These are phyloP conservation scores for Drosophila insularis DNA, from an alignment of 1,140 invertebrate genomes.

Conservation along the genomic window DNA sequence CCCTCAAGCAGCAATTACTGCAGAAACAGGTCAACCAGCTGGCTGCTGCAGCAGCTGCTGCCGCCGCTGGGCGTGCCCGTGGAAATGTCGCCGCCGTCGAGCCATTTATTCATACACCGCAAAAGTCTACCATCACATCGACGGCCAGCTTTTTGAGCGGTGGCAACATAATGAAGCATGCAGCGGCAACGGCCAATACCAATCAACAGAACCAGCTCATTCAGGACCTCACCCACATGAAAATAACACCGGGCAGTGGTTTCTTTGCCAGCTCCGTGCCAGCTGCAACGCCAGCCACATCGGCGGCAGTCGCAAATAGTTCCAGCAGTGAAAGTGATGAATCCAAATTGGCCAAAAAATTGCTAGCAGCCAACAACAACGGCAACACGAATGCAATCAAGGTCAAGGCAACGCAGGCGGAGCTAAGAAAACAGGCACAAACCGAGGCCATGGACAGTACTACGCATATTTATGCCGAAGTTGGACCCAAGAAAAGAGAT, in stretches of 20 bases:
- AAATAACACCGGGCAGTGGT: slow-evolving; percentile 52
- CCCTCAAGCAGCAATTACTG: slow-evolving; percentile 72
- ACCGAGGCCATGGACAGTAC: slow-evolving; percentile 73
- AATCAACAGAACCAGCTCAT: slow-evolving; percentile 80
- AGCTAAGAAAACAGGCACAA: slow-evolving; percentile 56
- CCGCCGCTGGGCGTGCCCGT: slow-evolving; percentile 63
- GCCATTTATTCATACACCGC: slow-evolving; percentile 93
- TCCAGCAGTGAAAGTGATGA: slow-evolving; percentile 76
- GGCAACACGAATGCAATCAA: not conserved
- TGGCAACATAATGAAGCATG: slow-evolving; percentile 69
- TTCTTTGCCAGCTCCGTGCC: slow-evolving; percentile 50
- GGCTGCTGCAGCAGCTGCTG: slow-evolving; percentile 64
- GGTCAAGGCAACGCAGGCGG: slow-evolving; percentile 45
- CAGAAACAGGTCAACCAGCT: slow-evolving; percentile 76
- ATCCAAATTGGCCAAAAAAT: slow-evolving; percentile 78
- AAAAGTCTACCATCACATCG: slow-evolving; percentile 82
- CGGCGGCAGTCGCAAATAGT: slow-evolving; percentile 15
- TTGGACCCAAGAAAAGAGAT: slow-evolving; percentile 76
- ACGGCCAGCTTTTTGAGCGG: slow-evolving; percentile 64
- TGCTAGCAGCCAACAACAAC: slow-evolving; percentile 34
- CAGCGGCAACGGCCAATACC: slow-evolving; percentile 70
- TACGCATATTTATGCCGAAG: slow-evolving; percentile 76
- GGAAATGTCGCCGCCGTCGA: slow-evolving; percentile 93
- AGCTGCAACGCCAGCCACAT: not conserved
- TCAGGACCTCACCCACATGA: slow-evolving; percentile 75